Evolutionary conservation across 2,888 invertebrate genomes (phyloP).

Genomic region (Acanthosepion pharaonis): DNA sequence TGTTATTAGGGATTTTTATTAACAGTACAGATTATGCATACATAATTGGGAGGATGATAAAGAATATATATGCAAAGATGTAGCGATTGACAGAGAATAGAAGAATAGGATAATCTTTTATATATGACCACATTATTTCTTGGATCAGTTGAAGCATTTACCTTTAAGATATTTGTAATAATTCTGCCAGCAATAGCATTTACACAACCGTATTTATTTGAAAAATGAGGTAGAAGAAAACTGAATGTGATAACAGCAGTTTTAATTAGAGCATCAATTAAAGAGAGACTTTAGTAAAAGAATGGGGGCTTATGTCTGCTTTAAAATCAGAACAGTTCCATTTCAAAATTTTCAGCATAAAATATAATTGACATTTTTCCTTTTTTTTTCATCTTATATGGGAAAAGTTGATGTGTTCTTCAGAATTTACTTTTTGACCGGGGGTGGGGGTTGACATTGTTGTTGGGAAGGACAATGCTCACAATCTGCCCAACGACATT

Average conservation of each 20-base stretch:
- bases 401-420: background rate
- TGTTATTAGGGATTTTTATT: background rate
- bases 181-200: background rate
- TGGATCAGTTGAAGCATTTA: background rate
- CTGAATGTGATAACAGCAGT: background rate
- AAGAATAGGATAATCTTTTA: background rate
- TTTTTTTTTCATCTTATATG: background rate
- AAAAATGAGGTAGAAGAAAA: constrained; percentile 4
- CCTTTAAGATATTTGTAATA: background rate
- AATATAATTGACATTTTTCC: background rate
- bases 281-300: background rate
- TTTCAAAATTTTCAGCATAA: background rate
- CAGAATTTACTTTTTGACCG: background rate
- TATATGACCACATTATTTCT: background rate
- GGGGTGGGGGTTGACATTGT: too few species aligned
- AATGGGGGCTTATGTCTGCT: background rate
- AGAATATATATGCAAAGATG: background rate
- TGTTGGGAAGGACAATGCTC: too few species aligned
- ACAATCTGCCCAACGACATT: too few species aligned
- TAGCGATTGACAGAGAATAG: background rate
- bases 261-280: background rate
- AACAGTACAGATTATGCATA: background rate
- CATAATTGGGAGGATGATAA: background rate
- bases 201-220: background rate
- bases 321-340: background rate